These are phyloP conservation scores for Varanus salvator DNA, from an alignment of 2,113 vertebrate species.

Conservation along the genomic window DNA sequence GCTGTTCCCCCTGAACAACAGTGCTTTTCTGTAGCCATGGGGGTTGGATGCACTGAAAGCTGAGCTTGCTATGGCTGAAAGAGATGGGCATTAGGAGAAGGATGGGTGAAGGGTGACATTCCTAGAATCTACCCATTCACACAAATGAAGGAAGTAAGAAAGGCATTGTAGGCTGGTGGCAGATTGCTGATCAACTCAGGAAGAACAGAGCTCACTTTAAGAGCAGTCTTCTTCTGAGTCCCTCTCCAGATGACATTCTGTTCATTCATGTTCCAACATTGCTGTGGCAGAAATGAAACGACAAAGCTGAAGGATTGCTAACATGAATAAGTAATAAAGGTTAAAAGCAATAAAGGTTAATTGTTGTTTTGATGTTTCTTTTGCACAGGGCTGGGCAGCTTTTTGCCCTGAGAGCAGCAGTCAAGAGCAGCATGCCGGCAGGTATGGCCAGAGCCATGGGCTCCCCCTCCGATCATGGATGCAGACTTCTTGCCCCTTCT, in stretches of 20 bases:
- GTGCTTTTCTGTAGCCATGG: too few species aligned
- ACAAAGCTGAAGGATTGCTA: conserved; percentile 4
- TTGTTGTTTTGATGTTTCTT: conserved; percentile 38
- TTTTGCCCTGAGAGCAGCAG: neutral
- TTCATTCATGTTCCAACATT: conserved; percentile 37
- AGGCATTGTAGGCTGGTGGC: neutral
- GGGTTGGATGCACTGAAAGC: neutral
- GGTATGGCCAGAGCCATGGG: neutral
- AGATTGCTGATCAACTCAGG: neutral
- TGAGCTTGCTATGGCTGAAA: neutral
- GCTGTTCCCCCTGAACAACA: too few species aligned
- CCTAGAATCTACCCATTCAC: neutral
- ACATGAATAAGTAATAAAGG: conserved; percentile 5
- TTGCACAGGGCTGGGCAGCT: neutral
- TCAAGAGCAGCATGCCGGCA: too few species aligned
- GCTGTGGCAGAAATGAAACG: conserved; percentile 25
- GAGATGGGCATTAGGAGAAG: neutral
- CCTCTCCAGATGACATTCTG: neutral
- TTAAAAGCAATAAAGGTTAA: conserved; percentile 45
- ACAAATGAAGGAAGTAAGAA: neutral
- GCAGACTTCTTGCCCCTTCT: too few species aligned
- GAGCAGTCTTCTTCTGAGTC: neutral
- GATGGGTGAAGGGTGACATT: neutral
- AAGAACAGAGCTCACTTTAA: conserved; percentile 34
- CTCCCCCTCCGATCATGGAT: too few species aligned